Evolutionary conservation across 1,140 invertebrate genomes (phyloP), one percentile per base, ranked within the genome.

Genomic region (Atta cephalotes): DNA sequence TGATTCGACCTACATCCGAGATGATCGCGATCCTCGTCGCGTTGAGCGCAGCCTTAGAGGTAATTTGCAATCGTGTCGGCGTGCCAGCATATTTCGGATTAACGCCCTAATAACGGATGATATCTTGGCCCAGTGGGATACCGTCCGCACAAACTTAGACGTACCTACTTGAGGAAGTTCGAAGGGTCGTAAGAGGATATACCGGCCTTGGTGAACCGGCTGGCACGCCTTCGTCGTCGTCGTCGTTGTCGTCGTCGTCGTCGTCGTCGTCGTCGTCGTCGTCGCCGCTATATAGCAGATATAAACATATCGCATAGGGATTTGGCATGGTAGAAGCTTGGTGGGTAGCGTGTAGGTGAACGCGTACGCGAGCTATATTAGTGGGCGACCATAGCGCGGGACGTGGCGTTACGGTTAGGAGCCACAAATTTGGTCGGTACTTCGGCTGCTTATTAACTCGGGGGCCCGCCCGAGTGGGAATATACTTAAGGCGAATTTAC

Each of bases 81-180:
- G 81, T 63, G 71, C 84, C 86, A 89, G 89, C 88, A 85, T 92
- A 92, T 93, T 93, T 93, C 88, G 91, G 91, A 93, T 93, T 94
- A 94, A 93, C 88, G 79, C 90, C 86, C 89, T 93, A 94, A 93
- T 93, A 94, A 92, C 89, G 91, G 92, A 93, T 93, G 92, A 93
- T 93, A 93, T 92, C 92, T 93, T 70, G 79, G 87, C 85, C 90
- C 91, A 18, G 63, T 89, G 93, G 89, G 93, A 92, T 91, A 90
- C 88, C 72, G 88, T 91, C 89, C 90, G 85, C 87, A 90, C 88
- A 90, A 91, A 92, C 92, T 93, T 92, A 89, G 81, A 89, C 91
- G 85, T 88, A 90, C 77, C 89, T 89, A 90, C 90, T 93, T 90
- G 90, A 90, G 89, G 70, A 92, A 92, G 88, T 92, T 91, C 86